Base-by-base conservation (phyloP, 1,140 invertebrate genomes). In the Drosophila guanche region DNA sequence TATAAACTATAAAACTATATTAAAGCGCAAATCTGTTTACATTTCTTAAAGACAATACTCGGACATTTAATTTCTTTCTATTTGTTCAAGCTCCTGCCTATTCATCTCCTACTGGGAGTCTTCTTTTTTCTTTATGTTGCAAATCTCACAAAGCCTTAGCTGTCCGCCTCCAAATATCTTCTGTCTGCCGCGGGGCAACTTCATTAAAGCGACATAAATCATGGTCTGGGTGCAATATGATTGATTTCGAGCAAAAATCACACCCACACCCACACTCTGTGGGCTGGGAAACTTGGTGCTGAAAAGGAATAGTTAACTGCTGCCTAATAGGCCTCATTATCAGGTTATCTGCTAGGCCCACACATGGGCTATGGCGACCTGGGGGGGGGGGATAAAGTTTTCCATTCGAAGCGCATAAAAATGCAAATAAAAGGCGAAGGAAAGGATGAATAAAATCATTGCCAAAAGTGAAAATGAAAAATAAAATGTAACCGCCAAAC, bases 401-500 rank as follows among this genome's bases (percentile, higher is more conserved):
- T 12, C 47, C n/a, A 27, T 67, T 53, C 50, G 43, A 45, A 37
- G 48, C 48, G 48, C 71, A 66, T 67, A 57, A 86, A 85, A 86
- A 88, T 86, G 81, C 73, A 86, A 80, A 80, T 80, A 60, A 56
- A 70, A 78, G 58, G 37, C 10, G 10, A 1, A 4, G 33, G 4
- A 43, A 27, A 43, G 10, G 58, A 47, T 66, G 60, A 63, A 81
- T 68, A 68, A 73, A 76, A 80, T 69, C 54, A 62, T 63, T 52
- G 74, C 50, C 55, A 57, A 76, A 68, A 56, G 51, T 25, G 25
- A 55, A 68, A 68, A 68, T 54, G 42, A 37, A 43, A 42, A 46
- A 67, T 68, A 68, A 68, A 85, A 86, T 55, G 79, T 80, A 65
- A 75, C 61, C 62, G 58, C 58, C 62, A 81, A 81, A 81, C 68